These are phyloP conservation scores for Ecliptopera silaceata DNA, from an alignment of 2,888 invertebrate species.

Conservation along the genomic window DNA sequence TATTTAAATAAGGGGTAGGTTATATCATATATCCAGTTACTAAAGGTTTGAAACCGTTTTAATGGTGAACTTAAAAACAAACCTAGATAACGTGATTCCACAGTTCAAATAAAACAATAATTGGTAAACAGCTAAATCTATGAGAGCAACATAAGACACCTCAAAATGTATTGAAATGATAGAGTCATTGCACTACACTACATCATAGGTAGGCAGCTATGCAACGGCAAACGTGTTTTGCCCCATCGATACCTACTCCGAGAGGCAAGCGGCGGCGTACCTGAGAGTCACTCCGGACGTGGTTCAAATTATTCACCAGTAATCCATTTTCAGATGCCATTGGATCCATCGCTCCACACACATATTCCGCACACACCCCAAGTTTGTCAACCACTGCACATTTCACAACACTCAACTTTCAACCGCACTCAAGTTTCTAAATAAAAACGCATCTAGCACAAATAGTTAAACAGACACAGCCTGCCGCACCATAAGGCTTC, in stretches of 20 bases:
- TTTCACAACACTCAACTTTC: slow-evolving; percentile 49
- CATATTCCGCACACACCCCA: slow-evolving; percentile 56
- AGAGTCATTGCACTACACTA: slow-evolving; percentile 77
- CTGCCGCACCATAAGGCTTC: slow-evolving; percentile 63
- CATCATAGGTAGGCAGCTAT: slow-evolving; percentile 74
- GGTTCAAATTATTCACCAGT: slow-evolving; percentile 79
- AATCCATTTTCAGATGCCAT: slow-evolving; percentile 76
- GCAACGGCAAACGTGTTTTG: slow-evolving; percentile 76
- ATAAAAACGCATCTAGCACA: slow-evolving; percentile 57
- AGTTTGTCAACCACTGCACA: slow-evolving; percentile 50
- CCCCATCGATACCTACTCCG: slow-evolving; percentile 63
- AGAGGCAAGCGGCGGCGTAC: slow-evolving; percentile 61
- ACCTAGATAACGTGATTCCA: too few species aligned
- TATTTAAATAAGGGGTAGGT: too few species aligned
- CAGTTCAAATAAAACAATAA: too few species aligned
- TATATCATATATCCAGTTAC: too few species aligned
- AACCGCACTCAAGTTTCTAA: slow-evolving; percentile 47
- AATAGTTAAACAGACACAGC: slow-evolving; percentile 51
- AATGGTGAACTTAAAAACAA: too few species aligned
- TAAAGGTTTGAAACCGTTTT: too few species aligned
- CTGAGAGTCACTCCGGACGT: slow-evolving; percentile 79
- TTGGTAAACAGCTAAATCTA: not conserved
- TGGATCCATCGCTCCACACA: slow-evolving; percentile 70
- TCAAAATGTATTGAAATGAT: slow-evolving; percentile 32
- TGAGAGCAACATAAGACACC: slow-evolving; percentile 4